Conservation (phyloP, 2,113 vertebrate genomes). For the Hemichromis elongatus region DNA sequence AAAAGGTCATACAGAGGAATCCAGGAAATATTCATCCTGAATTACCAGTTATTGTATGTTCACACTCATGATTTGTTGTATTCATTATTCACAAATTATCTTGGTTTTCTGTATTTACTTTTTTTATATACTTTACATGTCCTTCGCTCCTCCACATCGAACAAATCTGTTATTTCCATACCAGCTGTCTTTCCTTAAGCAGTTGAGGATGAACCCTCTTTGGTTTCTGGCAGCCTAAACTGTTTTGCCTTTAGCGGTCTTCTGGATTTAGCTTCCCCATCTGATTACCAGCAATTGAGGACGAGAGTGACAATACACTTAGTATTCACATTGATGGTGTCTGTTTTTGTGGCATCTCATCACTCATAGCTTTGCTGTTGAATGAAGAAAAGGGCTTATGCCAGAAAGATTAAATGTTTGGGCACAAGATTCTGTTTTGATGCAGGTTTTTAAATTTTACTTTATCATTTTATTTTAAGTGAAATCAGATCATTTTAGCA, state of each 20-base stretch:
- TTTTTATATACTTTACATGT: neutral
- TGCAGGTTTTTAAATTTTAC: neutral
- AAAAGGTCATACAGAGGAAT: neutral
- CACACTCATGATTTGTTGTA: neutral
- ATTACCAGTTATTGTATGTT: neutral
- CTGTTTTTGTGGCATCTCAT: neutral
- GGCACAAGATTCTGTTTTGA: neutral
- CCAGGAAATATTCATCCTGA: neutral
- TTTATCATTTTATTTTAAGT: neutral
- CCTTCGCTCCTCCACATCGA: neutral
- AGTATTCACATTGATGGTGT: neutral
- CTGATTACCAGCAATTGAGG: neutral
- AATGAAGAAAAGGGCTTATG: neutral
- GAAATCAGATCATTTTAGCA: neutral
- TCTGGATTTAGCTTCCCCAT: neutral
- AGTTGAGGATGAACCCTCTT: neutral
- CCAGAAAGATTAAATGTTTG: neutral
- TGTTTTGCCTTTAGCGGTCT: neutral
- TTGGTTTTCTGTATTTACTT: neutral
- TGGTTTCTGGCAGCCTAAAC: neutral
- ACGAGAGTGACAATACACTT: neutral
- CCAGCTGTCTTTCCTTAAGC: neutral
- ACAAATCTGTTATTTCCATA: neutral
- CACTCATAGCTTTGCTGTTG: neutral
- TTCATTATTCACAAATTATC: neutral